These are phyloP conservation scores for Rhegmatorhina hoffmannsi DNA, from an alignment of 2,113 vertebrate genomes.

Conservation along the genomic window DNA sequence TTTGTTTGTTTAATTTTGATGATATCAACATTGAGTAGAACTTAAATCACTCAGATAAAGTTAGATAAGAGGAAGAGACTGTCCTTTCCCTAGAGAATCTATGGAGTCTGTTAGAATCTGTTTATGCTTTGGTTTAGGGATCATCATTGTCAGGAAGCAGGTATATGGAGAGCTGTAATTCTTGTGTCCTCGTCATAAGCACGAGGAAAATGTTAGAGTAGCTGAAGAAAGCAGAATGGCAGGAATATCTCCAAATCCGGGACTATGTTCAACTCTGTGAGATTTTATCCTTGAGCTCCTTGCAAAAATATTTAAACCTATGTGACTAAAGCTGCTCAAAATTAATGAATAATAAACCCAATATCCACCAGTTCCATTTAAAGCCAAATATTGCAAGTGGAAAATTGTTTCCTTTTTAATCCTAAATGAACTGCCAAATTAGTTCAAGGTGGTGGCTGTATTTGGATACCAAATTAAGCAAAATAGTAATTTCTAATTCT, in stretches of 20 bases:
- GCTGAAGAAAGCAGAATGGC: neutral
- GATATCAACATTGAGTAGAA: neutral
- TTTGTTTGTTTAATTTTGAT: neutral
- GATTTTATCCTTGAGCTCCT: neutral
- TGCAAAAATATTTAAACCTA: neutral
- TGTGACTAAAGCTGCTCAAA: neutral
- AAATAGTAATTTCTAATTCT: neutral
- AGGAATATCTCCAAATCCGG: neutral
- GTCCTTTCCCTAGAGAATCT: neutral
- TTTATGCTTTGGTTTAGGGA: neutral
- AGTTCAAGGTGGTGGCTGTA: neutral
- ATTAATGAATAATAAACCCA: neutral
- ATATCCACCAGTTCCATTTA: neutral
- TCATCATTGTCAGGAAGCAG: neutral
- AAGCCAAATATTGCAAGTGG: neutral
- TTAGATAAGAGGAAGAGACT: neutral
- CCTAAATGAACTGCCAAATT: neutral
- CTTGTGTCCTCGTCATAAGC: neutral
- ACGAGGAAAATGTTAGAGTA: neutral
- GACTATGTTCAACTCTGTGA: accelerated
- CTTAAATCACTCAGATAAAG: neutral
- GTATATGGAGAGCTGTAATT: neutral
- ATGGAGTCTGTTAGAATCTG: neutral
- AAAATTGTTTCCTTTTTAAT: neutral
- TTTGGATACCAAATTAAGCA: neutral